Evolutionary conservation across 53 echinoderm and acorn worm species (phyloP).

Genomic region (Holothuria leucospilota): DNA sequence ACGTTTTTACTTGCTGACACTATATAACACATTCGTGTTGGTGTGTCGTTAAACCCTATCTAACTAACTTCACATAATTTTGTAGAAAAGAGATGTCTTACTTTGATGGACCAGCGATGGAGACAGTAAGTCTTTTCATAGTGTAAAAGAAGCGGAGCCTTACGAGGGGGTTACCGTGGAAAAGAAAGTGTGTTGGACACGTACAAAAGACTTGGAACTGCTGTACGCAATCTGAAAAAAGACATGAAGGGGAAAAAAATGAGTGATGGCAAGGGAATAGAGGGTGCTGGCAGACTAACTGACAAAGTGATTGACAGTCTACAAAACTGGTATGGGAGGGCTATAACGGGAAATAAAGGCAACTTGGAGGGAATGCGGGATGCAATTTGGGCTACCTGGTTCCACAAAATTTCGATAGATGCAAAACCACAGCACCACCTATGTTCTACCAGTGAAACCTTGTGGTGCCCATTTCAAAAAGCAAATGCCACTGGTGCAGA

Average conservation of each 20-base stretch:
- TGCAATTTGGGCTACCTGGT: slow-evolving; percentile 3
- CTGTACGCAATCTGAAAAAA: slow-evolving; percentile 2
- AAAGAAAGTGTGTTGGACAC: no score
- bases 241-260: slow-evolving; percentile 15
- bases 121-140: no score
- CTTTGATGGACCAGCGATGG: no score
- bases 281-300: neutral
- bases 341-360: slow-evolving; percentile 8
- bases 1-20: no score
- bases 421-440: slow-evolving; percentile 13
- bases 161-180: no score
- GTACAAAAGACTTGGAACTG: slow-evolving; percentile 17
- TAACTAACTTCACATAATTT: no score
- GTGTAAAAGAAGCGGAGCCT: no score
- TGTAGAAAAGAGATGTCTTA: no score
- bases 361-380: slow-evolving; percentile 4
- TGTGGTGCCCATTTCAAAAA: slow-evolving; percentile 12
- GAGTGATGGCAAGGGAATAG: slow-evolving; percentile 37
- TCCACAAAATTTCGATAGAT: neutral
- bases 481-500: neutral
- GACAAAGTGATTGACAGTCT: slow-evolving; percentile 10
- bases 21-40: no score
- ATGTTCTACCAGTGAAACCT: neutral
- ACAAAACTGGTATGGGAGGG: slow-evolving; percentile 31
- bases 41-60: no score